Evolutionary conservation across 1,140 invertebrate species (phyloP).

Genomic region (Luehdorfia chinensis): DNA sequence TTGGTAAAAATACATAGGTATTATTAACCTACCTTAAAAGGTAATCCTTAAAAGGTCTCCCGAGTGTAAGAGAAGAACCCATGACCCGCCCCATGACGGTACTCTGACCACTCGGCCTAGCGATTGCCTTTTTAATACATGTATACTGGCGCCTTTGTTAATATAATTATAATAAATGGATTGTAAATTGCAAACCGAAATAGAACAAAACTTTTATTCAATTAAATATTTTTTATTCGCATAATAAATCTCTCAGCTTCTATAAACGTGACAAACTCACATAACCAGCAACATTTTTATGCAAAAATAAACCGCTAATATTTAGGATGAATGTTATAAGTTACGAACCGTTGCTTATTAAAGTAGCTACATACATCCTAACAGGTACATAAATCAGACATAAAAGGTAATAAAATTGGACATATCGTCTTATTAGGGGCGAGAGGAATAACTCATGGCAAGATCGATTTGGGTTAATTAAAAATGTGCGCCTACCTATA

Average conservation of each 20-base stretch:
- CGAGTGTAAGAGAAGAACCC: too few relatives aligned
- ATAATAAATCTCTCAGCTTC: too few relatives aligned
- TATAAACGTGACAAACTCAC: background rate
- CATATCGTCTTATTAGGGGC: background rate
- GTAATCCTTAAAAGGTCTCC: too few relatives aligned
- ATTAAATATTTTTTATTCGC: too few relatives aligned
- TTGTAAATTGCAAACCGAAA: too few relatives aligned
- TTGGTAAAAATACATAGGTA: too few relatives aligned
- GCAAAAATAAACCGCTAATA: background rate
- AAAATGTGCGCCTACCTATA: background rate
- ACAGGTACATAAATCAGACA: background rate
- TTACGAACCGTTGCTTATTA: background rate
- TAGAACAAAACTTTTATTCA: too few relatives aligned
- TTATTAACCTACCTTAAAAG: too few relatives aligned
- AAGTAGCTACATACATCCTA: background rate
- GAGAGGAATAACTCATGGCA: constrained; percentile 1
- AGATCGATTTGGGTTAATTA: constrained; percentile 1
- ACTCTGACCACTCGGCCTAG: too few relatives aligned
- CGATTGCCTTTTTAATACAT: background rate
- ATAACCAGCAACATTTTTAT: background rate
- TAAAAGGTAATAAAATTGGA: background rate
- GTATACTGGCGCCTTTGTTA: too few relatives aligned
- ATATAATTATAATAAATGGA: too few relatives aligned
- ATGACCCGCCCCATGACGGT: too few relatives aligned
- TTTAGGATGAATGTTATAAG: background rate